Evolutionary conservation across 2,113 vertebrate species (phyloP).

Genomic region (Paedocypris sp.): DNA sequence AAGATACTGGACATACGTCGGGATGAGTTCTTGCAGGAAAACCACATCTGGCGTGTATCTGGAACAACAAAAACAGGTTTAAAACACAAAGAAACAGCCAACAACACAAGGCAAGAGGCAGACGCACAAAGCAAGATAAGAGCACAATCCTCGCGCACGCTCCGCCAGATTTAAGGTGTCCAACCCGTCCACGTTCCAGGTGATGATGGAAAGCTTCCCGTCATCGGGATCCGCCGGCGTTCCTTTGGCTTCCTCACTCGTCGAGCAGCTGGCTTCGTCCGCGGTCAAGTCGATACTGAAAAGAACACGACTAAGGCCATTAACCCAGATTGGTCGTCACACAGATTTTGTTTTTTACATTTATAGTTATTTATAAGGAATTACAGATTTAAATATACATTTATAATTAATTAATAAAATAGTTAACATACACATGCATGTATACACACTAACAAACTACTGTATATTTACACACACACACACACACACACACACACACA

Average conservation of each 20-base stretch:
- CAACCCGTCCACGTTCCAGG: conserved; percentile 91
- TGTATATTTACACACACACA: too few relatives aligned
- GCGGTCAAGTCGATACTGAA: conserved; percentile 78
- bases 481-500: too few relatives aligned
- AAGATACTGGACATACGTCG: conserved; percentile 64
- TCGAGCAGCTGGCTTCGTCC: conserved; percentile 53
- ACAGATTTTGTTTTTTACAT: too few relatives aligned
- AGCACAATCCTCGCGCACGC: conserved; percentile 75
- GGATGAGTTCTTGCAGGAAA: conserved; percentile 87
- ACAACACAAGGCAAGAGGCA: background rate
- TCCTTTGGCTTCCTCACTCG: background rate
- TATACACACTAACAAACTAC: too few relatives aligned
- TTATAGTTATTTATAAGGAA: too few relatives aligned
- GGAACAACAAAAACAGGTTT: conserved; percentile 29
- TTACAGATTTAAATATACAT: too few relatives aligned
- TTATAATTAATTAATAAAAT: too few relatives aligned
- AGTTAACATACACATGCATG: too few relatives aligned
- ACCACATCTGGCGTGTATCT: conserved; percentile 88
- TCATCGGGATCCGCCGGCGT: conserved; percentile 16
- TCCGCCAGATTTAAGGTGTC: conserved; percentile 68
- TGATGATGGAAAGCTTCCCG: conserved; percentile 68
- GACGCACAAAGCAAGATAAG: conserved; percentile 77
- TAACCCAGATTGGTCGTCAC: too few relatives aligned
- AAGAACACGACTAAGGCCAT: background rate
- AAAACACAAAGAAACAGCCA: background rate